Conservation (phyloP, 2,888 invertebrate genomes). For the Pseudoips prasinana region DNA sequence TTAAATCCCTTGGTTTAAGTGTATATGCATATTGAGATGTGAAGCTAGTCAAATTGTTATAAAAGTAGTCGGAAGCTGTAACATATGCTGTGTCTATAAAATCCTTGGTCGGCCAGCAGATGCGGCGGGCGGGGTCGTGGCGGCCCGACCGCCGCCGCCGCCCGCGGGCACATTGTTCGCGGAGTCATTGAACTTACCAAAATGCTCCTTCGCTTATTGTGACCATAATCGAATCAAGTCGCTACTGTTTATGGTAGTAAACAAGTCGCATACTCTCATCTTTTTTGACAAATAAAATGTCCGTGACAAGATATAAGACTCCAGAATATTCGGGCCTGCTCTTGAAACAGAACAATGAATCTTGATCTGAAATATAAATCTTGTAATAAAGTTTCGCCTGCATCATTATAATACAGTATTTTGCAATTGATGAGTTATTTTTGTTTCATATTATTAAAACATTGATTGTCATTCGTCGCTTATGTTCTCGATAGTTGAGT, state of each 20-base stretch:
- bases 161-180: conserved; percentile 70
- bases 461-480: conserved; percentile 32
- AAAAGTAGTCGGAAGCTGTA: conserved; percentile 37
- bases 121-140: conserved; percentile 56
- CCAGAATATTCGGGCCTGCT: conserved; percentile 32
- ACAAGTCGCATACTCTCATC: conserved; percentile 57
- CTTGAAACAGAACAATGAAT: conserved; percentile 29
- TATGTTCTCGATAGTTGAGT: conserved; percentile 51
- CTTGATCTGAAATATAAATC: conserved; percentile 26
- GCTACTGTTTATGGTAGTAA: conserved; percentile 70
- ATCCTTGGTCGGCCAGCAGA: conserved; percentile 65
- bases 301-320: conserved; percentile 47
- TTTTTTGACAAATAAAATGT: conserved; percentile 60
- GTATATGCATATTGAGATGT: too few species aligned
- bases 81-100: conserved; percentile 61
- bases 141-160: conserved; percentile 42
- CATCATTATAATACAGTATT: conserved; percentile 9
- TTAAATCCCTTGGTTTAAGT: too few species aligned
- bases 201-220: conserved; percentile 75
- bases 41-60: conserved; percentile 3
- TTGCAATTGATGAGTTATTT: conserved; percentile 5
- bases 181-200: conserved; percentile 78
- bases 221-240: conserved; percentile 76
- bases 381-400: conserved; percentile 17
- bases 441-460: conserved; percentile 30